These are phyloP conservation scores for Amblyjoppa fuscipennis DNA, from an alignment of 2,888 invertebrate species.

Conservation along the genomic window DNA sequence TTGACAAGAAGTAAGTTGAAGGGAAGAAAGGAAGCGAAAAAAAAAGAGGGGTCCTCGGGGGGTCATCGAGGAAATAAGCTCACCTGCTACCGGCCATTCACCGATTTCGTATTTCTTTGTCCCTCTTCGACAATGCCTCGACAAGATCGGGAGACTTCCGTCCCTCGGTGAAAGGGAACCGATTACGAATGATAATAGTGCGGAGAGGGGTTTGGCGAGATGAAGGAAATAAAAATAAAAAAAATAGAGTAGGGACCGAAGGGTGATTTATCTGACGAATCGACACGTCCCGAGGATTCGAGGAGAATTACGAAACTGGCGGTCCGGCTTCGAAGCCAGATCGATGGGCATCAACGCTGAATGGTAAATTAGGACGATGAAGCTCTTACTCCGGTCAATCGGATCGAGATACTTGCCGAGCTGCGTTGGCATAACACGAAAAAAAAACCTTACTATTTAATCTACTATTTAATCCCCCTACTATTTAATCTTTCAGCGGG, in stretches of 20 bases:
- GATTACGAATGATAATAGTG: constrained; percentile 57
- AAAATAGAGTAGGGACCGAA: not conserved
- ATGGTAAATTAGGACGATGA: constrained; percentile 6
- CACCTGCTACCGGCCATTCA: constrained; percentile 31
- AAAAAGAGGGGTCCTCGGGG: constrained; percentile 12
- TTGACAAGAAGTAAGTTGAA: constrained; percentile 27
- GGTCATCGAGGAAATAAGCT: constrained; percentile 53
- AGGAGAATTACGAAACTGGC: not conserved
- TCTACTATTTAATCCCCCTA: not conserved
- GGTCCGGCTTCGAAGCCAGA: not conserved
- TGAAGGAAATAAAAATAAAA: not conserved
- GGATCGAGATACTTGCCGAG: not conserved
- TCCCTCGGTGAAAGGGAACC: constrained; percentile 42
- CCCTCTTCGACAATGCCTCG: constrained; percentile 24
- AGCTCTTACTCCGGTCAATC: not conserved
- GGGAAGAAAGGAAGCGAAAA: constrained; percentile 21
- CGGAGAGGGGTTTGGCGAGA: not conserved
- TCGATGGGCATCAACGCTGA: not conserved
- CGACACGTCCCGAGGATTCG: not conserved
- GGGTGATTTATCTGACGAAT: constrained; percentile 19
- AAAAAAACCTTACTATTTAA: not conserved
- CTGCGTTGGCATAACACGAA: not conserved
- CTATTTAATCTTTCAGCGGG: not conserved
- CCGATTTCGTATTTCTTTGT: constrained; percentile 21
- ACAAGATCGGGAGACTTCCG: constrained; percentile 47